Percentiles rank a stretch among this genome's conserved stretches.
These are phyloP conservation scores for Bungarus multicinctus DNA, from an alignment of 2,113 vertebrate species.

Conservation along the genomic window DNA sequence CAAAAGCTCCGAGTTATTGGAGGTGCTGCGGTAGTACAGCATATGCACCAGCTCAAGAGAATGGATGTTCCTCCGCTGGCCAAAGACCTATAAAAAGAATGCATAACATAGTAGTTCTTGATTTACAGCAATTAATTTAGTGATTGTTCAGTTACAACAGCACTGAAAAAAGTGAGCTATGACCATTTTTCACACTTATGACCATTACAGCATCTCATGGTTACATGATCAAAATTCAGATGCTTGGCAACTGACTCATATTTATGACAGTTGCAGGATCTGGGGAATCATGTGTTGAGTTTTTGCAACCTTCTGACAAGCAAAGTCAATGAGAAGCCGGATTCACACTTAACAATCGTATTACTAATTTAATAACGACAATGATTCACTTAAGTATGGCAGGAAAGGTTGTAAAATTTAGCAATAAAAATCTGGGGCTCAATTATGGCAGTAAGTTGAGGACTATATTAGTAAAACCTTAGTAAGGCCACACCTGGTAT, in stretches of 20 bases:
- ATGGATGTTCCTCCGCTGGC: slow-evolving; percentile 62
- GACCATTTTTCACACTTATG: neutral
- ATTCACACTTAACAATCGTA: neutral
- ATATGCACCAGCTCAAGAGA: slow-evolving; percentile 69
- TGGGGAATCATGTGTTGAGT: neutral
- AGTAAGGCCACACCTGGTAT: too few relatives aligned
- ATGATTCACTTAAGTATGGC: neutral
- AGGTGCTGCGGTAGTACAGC: slow-evolving; percentile 69
- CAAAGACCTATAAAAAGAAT: slow-evolving; percentile 52
- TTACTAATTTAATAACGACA: neutral
- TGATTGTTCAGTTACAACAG: neutral
- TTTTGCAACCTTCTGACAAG: neutral
- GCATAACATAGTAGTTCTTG: neutral
- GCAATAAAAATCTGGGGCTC: neutral
- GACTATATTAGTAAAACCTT: neutral
- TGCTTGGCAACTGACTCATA: neutral
- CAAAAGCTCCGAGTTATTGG: slow-evolving; percentile 70
- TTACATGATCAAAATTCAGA: neutral
- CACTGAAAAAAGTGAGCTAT: neutral
- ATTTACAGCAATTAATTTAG: neutral
- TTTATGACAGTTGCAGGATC: neutral
- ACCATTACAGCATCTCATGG: neutral
- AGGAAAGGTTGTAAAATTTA: neutral
- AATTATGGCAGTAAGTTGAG: neutral
- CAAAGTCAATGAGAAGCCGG: neutral